phyloP scores from a whole-genome alignment of 2,113 vertebrate genomes.

The Haemorhous mexicanus region DNA sequence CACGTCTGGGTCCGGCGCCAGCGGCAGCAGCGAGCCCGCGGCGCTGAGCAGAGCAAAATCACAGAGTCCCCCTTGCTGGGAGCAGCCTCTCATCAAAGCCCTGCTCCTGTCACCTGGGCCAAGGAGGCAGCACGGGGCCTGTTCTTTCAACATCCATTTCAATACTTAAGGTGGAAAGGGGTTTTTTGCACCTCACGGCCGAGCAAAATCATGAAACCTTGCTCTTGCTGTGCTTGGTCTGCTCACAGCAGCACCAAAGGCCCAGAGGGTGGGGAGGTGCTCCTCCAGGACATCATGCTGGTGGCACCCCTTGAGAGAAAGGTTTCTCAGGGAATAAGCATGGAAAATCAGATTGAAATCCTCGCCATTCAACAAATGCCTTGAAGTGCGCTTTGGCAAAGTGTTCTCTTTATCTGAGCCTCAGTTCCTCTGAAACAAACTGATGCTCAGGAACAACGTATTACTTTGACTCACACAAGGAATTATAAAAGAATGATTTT shows the following conservation, averaged over 20 bases:
- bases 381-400: rapidly evolving
- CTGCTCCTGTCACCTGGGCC: background rate
- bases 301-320: background rate
- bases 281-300: background rate
- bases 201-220: background rate
- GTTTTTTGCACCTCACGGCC: background rate
- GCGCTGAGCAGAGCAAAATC: background rate
- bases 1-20: background rate
- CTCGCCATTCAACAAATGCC: background rate
- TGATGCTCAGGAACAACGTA: background rate
- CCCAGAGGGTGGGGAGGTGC: background rate
- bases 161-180: background rate
- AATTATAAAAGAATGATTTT: background rate
- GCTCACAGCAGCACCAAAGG: rapidly evolving
- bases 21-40: rapidly evolving
- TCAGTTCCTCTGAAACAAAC: background rate
- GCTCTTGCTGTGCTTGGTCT: background rate
- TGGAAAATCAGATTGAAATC: background rate
- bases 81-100: slow-evolving; percentile 4
- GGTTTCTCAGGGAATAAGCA: background rate
- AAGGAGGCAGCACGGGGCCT: background rate
- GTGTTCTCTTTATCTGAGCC: background rate
- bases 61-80: background rate
- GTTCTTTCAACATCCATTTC: background rate
- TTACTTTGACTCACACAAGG: background rate